phyloP scores from a whole-genome alignment of 2,888 invertebrate species.

The Spilosoma lubricipeda region DNA sequence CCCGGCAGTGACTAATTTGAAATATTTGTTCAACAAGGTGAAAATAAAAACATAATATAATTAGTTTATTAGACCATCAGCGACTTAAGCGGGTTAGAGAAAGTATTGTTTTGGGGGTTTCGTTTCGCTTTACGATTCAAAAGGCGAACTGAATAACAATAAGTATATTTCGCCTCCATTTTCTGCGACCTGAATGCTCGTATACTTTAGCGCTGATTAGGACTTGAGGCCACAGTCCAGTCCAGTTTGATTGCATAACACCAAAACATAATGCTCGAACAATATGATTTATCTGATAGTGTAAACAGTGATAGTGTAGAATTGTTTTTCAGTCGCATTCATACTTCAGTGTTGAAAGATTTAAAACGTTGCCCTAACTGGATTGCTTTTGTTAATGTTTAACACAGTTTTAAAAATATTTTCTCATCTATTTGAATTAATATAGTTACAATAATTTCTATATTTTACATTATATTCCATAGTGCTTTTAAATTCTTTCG shows the following conservation, averaged over 20 bases:
- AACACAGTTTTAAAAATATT: neutral
- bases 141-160: conserved; percentile 47
- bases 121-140: conserved; percentile 27
- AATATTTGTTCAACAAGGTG: neutral
- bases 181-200: conserved; percentile 34
- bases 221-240: conserved; percentile 10
- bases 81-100: conserved; percentile 3
- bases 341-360: neutral
- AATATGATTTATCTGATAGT: conserved; percentile 11
- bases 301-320: neutral
- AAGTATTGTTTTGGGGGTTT: conserved; percentile 10
- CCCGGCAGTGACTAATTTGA: neutral
- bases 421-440: neutral
- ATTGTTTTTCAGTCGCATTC: neutral
- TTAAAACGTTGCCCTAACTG: neutral
- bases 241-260: conserved; percentile 8
- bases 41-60: neutral
- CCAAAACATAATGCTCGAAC: neutral
- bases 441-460: neutral
- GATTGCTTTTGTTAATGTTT: neutral
- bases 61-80: neutral
- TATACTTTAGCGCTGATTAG: conserved; percentile 28
- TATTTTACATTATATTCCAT: neutral
- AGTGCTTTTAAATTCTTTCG: neutral
- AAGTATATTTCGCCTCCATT: conserved; percentile 28